These are phyloP conservation scores for Mythimna vitellina DNA, from an alignment of 2,888 invertebrate genomes.

Conservation along the genomic window DNA sequence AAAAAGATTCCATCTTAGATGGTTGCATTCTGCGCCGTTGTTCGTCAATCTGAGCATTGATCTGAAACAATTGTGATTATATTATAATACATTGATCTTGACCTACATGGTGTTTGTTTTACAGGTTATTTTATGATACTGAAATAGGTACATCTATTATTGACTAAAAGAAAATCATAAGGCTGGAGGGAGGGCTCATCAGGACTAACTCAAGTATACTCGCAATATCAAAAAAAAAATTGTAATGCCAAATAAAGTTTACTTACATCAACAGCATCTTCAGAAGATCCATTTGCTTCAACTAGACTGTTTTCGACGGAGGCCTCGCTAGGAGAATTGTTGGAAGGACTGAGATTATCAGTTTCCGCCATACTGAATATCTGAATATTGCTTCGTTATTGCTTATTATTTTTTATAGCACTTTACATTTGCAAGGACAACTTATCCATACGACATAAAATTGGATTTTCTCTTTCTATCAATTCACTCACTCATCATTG, in stretches of 20 bases:
- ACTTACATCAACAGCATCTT: conserved; percentile 81
- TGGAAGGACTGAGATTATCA: conserved; percentile 68
- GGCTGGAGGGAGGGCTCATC: background rate
- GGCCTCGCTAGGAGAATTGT: conserved; percentile 70
- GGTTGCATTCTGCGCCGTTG: conserved; percentile 90
- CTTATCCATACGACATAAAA: conserved; percentile 21
- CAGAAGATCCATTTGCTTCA: conserved; percentile 68
- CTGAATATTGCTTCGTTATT: conserved; percentile 29
- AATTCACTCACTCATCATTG: conserved; percentile 18
- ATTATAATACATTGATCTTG: conserved; percentile 14
- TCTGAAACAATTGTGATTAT: conserved; percentile 75
- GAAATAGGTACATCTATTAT: background rate
- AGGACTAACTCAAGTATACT: background rate
- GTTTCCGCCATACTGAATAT: conserved; percentile 59
- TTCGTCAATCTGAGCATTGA: conserved; percentile 86
- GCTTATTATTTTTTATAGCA: conserved; percentile 27
- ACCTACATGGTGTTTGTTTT: conserved; percentile 34
- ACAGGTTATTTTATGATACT: conserved; percentile 39
- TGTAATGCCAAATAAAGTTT: conserved; percentile 1
- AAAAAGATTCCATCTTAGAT: conserved; percentile 94
- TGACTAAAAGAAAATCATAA: background rate
- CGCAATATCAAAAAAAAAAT: background rate
- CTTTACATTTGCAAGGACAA: conserved; percentile 39
- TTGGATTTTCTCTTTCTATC: conserved; percentile 41
- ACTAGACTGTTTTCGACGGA: conserved; percentile 66